Conservation (phyloP, 1,140 invertebrate genomes). For the Philaenus spumarius region DNA sequence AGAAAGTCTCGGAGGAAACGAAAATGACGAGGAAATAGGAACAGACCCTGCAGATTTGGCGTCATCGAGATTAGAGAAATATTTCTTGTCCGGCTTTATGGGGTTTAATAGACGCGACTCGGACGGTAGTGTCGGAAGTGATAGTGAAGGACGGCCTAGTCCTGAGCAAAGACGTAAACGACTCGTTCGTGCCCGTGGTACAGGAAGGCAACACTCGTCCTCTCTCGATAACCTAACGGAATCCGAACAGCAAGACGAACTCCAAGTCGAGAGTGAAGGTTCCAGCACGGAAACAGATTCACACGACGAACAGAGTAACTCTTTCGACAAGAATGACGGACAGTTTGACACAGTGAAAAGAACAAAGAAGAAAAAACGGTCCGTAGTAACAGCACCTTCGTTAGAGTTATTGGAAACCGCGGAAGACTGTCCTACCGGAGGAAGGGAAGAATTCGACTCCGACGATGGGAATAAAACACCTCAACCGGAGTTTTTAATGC, state of each 20-base stretch:
- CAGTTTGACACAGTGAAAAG: slow-evolving; percentile 77
- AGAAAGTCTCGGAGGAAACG: slow-evolving; percentile 55
- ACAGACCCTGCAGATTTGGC: slow-evolving; percentile 63
- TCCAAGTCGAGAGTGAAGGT: slow-evolving; percentile 54
- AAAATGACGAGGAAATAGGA: slow-evolving; percentile 36
- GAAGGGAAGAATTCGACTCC: slow-evolving; percentile 42
- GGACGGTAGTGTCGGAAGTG: slow-evolving; percentile 74
- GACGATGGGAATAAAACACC: slow-evolving; percentile 48
- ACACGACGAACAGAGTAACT: slow-evolving; percentile 56
- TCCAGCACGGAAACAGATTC: slow-evolving; percentile 70
- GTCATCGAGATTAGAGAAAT: slow-evolving; percentile 81
- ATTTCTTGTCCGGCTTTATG: slow-evolving; percentile 80
- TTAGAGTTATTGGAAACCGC: slow-evolving; percentile 32
- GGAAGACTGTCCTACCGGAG: slow-evolving; percentile 43
- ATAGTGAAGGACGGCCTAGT: slow-evolving; percentile 73
- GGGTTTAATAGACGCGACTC: slow-evolving; percentile 70
- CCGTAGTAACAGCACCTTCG: slow-evolving; percentile 39
- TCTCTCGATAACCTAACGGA: slow-evolving; percentile 64
- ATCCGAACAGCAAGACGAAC: slow-evolving; percentile 38
- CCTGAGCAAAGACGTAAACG: slow-evolving; percentile 76
- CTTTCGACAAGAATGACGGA: slow-evolving; percentile 58
- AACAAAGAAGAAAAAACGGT: slow-evolving; percentile 59
- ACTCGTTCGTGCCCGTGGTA: slow-evolving; percentile 68
- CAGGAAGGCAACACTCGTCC: slow-evolving; percentile 68
- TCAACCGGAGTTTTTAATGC: slow-evolving; percentile 41